Evolutionary conservation across 2,113 vertebrate species (phyloP), one percentile per base, ranked within the genome.

Genomic region (Hyla sarda): DNA sequence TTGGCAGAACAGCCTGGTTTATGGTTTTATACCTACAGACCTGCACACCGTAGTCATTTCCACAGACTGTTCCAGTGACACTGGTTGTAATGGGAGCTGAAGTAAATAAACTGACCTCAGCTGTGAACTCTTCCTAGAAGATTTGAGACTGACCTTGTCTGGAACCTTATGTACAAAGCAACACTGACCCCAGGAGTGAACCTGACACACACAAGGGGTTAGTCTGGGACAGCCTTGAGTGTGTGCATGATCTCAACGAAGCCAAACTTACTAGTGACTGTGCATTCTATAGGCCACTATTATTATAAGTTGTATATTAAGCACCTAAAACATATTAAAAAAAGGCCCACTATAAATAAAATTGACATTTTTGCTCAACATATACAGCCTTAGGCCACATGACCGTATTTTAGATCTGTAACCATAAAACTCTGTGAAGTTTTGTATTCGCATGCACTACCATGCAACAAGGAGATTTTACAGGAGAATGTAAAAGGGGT

Each of bases 131-230:
- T 28, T 41, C 76, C 54, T 60, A 23, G 54, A 65, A 62, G 56
- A 62, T 81, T 56, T 37, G 34, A 62, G 56, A 81, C 34, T 81
- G 13, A 80, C 74, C 48, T 32, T 52, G 74, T 52, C 47, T 76
- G 48, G 25, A 52, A 30, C 47, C 74, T 30, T 9, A 2, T 48
- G 30, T 28, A 45, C 47, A 52, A 52, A 30, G 10, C 41, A 74
- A 75, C 1, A 19, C 1, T 28, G 48, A 77, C 75, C 25, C 30
- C 28, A 37, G 34, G 32, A 47, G 78, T 73, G 34, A 4, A 16
- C 9, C 34, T n/a, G n/a, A 73, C 69, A 37, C 34, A 48, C 34
- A 41, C 34, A 72, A 48, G 23, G 48, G 47, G 50, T 32, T 76
- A 30, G 10, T 52, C 25, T 2, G 16, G 25, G 74, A 76, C 74